A percentile compares a stretch with the other conserved stretches of the same genome.
Evolutionary conservation across 1,140 invertebrate genomes (phyloP).

Genomic region (Heliothis virescens): DNA sequence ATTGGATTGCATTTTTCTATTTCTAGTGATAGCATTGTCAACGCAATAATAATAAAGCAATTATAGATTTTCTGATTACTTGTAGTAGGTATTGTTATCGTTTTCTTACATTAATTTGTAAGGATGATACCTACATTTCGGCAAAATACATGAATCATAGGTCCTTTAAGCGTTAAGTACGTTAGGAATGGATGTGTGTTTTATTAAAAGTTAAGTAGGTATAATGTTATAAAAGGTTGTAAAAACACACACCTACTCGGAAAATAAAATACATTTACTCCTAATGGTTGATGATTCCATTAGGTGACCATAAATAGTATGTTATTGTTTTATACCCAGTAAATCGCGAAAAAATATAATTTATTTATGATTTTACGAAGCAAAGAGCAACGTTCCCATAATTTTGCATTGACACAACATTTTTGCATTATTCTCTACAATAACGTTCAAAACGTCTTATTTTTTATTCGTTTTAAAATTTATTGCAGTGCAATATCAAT

Average conservation of each 20-base stretch:
- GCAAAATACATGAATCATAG: too few species aligned
- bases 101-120: background rate
- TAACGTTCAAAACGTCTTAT: background rate
- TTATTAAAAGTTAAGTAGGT: too few species aligned
- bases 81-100: background rate
- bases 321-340: too few species aligned
- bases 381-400: background rate
- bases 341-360: too few species aligned
- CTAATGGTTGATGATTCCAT: too few species aligned
- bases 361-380: background rate
- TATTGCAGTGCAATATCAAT: slow-evolving; percentile 3
- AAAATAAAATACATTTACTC: background rate
- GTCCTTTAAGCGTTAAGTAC: too few species aligned
- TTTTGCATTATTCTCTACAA: background rate
- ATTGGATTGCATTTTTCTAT: slow-evolving; percentile 43
- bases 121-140: too few species aligned
- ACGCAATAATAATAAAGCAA: slow-evolving; percentile 36
- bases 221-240: too few species aligned
- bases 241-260: too few species aligned
- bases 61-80: slow-evolving; percentile 21
- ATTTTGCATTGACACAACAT: background rate
- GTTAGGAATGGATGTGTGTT: too few species aligned
- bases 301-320: too few species aligned
- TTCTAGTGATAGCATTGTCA: slow-evolving; percentile 39
- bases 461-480: slow-evolving; percentile 17